Percentiles rank a stretch among this genome's conserved stretches.
Evolutionary conservation across 2,888 invertebrate species (phyloP).

Genomic region (Operophtera brumata): DNA sequence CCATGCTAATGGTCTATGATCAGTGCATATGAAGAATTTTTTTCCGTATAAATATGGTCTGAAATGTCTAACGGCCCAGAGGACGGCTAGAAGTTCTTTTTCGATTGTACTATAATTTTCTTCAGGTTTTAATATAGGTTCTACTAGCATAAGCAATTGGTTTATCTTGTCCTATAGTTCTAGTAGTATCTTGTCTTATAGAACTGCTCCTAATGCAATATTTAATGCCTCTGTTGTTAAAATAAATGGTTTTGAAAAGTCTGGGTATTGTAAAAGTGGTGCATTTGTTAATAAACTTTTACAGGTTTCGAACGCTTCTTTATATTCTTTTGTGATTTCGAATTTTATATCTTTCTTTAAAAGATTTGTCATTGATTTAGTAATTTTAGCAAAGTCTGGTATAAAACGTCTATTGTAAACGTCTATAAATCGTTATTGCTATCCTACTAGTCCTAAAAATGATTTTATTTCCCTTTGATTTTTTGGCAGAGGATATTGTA

Average conservation of each 20-base stretch:
- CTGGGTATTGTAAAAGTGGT: neutral
- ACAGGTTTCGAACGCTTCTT: neutral
- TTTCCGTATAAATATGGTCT: neutral
- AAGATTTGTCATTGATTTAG: too few species aligned
- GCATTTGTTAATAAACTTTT: neutral
- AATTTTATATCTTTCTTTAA: too few species aligned
- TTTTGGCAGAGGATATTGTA: too few species aligned
- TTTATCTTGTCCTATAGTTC: neutral
- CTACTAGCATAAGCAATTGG: neutral
- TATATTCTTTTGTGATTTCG: neutral
- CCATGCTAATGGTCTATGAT: neutral
- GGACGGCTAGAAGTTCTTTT: neutral
- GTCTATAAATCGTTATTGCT: too few species aligned
- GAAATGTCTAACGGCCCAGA: neutral
- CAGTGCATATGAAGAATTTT: neutral
- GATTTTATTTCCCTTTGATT: too few species aligned
- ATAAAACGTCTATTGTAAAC: too few species aligned
- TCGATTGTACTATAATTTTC: neutral
- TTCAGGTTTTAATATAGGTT: neutral
- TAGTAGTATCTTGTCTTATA: too few species aligned
- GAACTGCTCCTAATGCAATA: neutral
- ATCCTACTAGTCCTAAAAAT: too few species aligned
- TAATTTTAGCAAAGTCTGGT: too few species aligned
- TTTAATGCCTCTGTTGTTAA: neutral
- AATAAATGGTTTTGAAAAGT: neutral